A percentile compares a stretch with the other conserved stretches of the same genome.
phyloP scores from a whole-genome alignment of 2,888 invertebrate genomes.

The Hypomecis punctinalis region DNA sequence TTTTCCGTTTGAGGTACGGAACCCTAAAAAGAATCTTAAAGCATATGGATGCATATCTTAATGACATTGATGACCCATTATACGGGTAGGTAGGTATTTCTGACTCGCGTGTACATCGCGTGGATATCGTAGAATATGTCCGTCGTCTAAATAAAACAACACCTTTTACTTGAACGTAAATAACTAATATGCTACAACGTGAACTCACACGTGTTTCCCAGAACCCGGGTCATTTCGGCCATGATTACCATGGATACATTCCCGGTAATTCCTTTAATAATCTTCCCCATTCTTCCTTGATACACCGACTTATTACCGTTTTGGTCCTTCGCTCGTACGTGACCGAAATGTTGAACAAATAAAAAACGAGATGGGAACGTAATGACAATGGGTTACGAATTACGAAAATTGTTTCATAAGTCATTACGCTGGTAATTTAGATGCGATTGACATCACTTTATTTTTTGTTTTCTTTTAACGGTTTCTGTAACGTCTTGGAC shows the following conservation, averaged over 20 bases:
- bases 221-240: conserved; percentile 10
- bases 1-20: no score
- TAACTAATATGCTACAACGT: background rate
- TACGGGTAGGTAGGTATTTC: no score
- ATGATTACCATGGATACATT: conserved; percentile 25
- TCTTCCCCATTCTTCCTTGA: conserved; percentile 44
- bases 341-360: conserved; percentile 24
- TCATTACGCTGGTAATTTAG: conserved; percentile 25
- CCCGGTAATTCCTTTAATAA: conserved; percentile 65
- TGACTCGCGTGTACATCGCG: no score
- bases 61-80: no score
- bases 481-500: background rate
- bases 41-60: no score
- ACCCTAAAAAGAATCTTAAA: no score
- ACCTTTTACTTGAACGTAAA: background rate
- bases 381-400: conserved; percentile 27
- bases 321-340: conserved; percentile 25
- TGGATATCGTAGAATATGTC: no score
- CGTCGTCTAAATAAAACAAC: no score
- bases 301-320: conserved; percentile 19
- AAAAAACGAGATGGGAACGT: conserved; percentile 25
- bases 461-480: background rate
- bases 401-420: conserved; percentile 24
- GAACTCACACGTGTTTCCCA: background rate
- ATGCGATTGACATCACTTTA: conserved; percentile 14